Conservation (phyloP, 2,888 invertebrate species). For the Volucella zonaria region DNA sequence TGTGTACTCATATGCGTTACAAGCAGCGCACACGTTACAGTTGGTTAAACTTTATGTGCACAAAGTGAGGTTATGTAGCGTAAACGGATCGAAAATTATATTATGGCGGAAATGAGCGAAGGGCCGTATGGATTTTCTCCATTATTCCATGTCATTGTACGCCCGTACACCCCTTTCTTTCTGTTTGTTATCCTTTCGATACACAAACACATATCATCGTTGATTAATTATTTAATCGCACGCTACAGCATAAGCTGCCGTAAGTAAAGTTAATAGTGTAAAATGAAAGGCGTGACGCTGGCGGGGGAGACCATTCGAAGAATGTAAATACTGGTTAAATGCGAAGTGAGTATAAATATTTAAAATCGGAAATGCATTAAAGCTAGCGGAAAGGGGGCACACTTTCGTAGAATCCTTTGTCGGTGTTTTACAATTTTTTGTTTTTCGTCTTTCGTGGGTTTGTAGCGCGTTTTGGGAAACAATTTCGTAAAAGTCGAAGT, state of each 20-base stretch:
- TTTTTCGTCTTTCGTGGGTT: too few relatives aligned
- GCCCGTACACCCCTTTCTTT: conserved; percentile 16
- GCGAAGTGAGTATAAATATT: conserved; percentile 34
- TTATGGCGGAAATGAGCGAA: conserved; percentile 31
- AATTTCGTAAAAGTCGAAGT: too few relatives aligned
- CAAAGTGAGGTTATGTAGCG: conserved; percentile 50
- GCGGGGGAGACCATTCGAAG: conserved; percentile 17
- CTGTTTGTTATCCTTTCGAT: conserved; percentile 44
- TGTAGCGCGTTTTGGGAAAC: too few relatives aligned
- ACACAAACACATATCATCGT: conserved; percentile 48
- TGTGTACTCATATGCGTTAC: conserved; percentile 20
- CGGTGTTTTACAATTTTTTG: too few relatives aligned
- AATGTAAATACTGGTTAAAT: conserved; percentile 46
- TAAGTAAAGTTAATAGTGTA: conserved; percentile 55
- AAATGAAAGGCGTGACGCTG: conserved; percentile 11
- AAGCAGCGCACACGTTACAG: conserved; percentile 19
- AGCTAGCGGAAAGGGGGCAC: not conserved
- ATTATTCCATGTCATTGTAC: not conserved
- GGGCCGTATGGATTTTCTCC: conserved; percentile 22
- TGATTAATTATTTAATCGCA: conserved; percentile 66
- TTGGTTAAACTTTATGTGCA: conserved; percentile 54
- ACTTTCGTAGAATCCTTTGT: too few relatives aligned
- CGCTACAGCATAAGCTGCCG: conserved; percentile 18
- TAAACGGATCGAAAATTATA: conserved; percentile 62
- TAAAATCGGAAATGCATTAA: conserved; percentile 22